phyloP scores from a whole-genome alignment of 2,888 invertebrate genomes.

The Tribolium freemani region DNA sequence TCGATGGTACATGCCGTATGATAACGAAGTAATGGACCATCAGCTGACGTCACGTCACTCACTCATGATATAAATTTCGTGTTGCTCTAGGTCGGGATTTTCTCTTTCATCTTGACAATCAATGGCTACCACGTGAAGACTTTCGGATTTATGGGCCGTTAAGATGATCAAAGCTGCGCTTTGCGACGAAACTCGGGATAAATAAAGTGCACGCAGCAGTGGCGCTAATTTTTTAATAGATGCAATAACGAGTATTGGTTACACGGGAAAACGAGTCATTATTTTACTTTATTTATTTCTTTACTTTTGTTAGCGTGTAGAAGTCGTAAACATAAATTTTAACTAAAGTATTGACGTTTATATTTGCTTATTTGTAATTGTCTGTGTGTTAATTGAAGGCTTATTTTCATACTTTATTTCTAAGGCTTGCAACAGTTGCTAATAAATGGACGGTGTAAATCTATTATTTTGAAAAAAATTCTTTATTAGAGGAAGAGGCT shows the following conservation, averaged over 20 bases:
- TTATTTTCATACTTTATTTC: constrained; percentile 14
- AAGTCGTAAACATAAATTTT: constrained; percentile 11
- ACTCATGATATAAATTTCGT: constrained; percentile 50
- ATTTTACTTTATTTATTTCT: constrained; percentile 6
- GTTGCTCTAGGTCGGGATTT: constrained; percentile 46
- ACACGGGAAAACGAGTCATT: constrained; percentile 16
- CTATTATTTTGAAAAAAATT: background rate
- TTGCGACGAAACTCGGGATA: background rate
- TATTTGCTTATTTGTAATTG: constrained; percentile 17
- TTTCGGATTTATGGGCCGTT: constrained; percentile 21
- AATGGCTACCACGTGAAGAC: constrained; percentile 23
- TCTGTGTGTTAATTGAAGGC: constrained; percentile 26
- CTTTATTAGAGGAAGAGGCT: background rate
- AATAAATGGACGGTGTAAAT: background rate
- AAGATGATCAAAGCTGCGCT: background rate
- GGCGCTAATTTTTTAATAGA: constrained; percentile 8
- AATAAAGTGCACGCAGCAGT: background rate
- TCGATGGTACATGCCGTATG: constrained; percentile 11
- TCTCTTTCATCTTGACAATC: constrained; percentile 44
- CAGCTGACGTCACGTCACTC: constrained; percentile 46
- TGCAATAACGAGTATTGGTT: constrained; percentile 3
- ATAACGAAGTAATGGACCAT: constrained; percentile 32
- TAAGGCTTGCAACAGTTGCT: background rate
- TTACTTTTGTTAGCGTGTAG: constrained; percentile 7
- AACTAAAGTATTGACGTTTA: constrained; percentile 14